Base-by-base conservation (phyloP, 1,140 invertebrate genomes). In the Oscheius sp. region DNA sequence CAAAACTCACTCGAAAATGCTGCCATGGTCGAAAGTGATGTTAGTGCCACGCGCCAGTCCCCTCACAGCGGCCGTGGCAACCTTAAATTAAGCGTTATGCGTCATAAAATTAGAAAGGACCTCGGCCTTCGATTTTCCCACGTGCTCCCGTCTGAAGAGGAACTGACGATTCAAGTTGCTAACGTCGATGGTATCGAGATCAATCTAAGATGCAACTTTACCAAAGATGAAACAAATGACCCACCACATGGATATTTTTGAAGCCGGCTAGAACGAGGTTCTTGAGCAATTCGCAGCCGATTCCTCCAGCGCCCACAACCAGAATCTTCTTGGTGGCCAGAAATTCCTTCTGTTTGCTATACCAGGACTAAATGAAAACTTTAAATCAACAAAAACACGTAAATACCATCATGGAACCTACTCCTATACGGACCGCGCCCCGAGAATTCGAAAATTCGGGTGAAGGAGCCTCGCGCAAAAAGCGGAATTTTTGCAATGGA, bases 131-230 rank as follows among this genome's bases (percentile, higher is more conserved):
- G 95, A 92, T 86, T 95, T 95, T 3, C 95, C 95, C 75, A 99
- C 94, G 89, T 99, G 95, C 82, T 95, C 91, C 81, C 94, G 94
- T 83, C 94, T 91, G 84, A 99, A 99, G 2, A 99, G 85, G 87
- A 99, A 99, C 85, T 99, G 97, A 18, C 97, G 88, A 85, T 99
- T 99, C 36, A 99, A 87, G 85, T 99, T 99, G 85, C 93, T 97
- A n/a, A 99, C 91, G 87, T 99, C 96, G 83, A 99, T 99, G 2
- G 94, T 99, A 84, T 99, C 97, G 81, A 99, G 88, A 88, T 99
- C 97, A 87, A 99, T 96, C 95, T 97, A 85, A 78, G 90, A 89
- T 73, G 35, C 23, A 3, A 15, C 36, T 46, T 62, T 13, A 31
- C 13, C 26, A 62, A 36, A 15, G 66, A 66, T 59, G 62, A 68